Evolutionary conservation across 1,140 invertebrate species (phyloP), one percentile per base, ranked within the genome.

Genomic region (Frieseomelitta varia): DNA sequence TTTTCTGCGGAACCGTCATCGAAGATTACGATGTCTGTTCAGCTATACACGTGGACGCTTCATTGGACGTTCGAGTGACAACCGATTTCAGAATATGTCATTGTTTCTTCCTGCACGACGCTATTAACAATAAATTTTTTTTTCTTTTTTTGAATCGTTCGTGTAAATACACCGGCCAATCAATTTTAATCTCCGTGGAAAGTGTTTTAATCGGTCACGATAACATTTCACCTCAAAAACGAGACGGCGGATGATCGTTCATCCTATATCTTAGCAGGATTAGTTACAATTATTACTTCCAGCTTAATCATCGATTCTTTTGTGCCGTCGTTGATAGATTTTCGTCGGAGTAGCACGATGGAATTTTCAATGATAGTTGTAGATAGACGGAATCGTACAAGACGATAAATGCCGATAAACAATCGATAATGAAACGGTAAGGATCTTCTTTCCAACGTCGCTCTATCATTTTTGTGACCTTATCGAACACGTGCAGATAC

Each of bases 371-470:
- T n/a, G 76, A 79, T 55, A 79, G 30, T 75, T 39, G 10, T 11
- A 65, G 77, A 61, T 84, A 71, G 34, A 15, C 2, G 69, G 77
- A 84, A 72, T 58, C 63, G 19, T 63, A 17, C 56, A 47, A 19
- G 19, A 63, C 67, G 77, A 84, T 79, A 84, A 79, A 79, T 68
- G 27, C n/a, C 58, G 82, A 84, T 84, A 84, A 67, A 84, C 77
- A 65, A 84, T 84, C 82, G 82, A 84, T 84, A 84, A 84, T 58
- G 67, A 30, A 73, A 1, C 58, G 30, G 58, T 65, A 67, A 80
- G 76, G 65, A 73, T 65, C n/a, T 73, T 53, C 39, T 75, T 65
- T 75, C 30, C 15, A 76, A 6, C 51, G n/a, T 39, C 34, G 74
- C 21, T 14, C 53, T 53, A 69, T 77, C 51, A 69, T 77, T 84